Evolutionary conservation across 1,140 invertebrate genomes (phyloP).

Genomic region (Asobara japonica): DNA sequence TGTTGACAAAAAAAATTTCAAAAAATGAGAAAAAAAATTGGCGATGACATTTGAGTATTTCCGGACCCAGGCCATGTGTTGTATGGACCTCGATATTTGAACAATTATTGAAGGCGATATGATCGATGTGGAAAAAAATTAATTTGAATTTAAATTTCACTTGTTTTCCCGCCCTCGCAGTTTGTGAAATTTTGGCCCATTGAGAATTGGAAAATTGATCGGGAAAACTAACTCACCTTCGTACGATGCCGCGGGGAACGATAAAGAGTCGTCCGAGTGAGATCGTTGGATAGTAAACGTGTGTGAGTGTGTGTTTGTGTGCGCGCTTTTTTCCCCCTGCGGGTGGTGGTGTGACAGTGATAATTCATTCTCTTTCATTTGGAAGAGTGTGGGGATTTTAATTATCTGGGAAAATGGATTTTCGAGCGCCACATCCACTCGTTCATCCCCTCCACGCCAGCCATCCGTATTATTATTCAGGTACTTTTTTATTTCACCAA

Average conservation of each 20-base stretch:
- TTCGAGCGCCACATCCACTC: constrained; percentile 61
- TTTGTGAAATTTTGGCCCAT: background rate
- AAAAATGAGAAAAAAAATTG: background rate
- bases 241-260: constrained; percentile 4
- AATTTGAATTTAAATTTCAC: background rate
- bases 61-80: background rate
- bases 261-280: background rate
- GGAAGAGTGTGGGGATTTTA: background rate
- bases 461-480: constrained; percentile 63
- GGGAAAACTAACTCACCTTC: background rate
- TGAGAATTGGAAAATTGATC: constrained; percentile 5
- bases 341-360: constrained; percentile 1
- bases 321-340: background rate
- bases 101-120: background rate
- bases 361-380: background rate
- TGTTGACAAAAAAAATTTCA: background rate
- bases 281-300: background rate
- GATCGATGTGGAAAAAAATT: background rate
- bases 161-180: background rate
- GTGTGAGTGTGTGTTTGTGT: background rate
- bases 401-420: constrained; percentile 53
- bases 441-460: constrained; percentile 58
- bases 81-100: background rate
- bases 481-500: constrained; percentile 44
- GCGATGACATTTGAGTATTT: background rate